Base-by-base conservation (phyloP, 2,113 vertebrate genomes). In the Holacanthus passer region DNA sequence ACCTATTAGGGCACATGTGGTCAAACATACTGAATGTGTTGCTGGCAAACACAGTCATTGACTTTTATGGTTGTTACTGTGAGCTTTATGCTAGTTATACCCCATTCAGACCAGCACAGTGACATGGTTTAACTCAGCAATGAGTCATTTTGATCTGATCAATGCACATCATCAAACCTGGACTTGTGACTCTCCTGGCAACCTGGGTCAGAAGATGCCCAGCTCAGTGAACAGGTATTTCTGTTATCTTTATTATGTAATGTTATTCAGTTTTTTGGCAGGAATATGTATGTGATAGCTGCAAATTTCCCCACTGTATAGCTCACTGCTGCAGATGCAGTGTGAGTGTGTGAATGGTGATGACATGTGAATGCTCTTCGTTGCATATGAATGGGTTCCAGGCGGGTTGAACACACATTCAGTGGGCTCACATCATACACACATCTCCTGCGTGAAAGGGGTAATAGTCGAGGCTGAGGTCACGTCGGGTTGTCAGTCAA, bases 391-490 rank as follows among this genome's bases (percentile, higher is more conserved):
- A 81, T 71, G 16, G 20, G 29, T 56, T 75, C 62, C 32, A 58
- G 45, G 63, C 45, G 29, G 22, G 50, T 83, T 67, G 20, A 73
- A 66, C 31, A 47, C 29, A 20, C 58, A 58, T 48, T 67, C 48
- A 47, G 37, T 45, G 11, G 7, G 48, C 27, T 45, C 24, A 5
- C 22, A 67, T 66, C 68, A 52, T 48, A 14, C 67, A 70, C 58
- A 22, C 71, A 39, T 59, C 81, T 85, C 37, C 65, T 81, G 65
- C 59, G 9, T 78, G 50, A 87, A 79, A 73, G 32, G 41, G 37
- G 37, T 84, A 31, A 24, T 84, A 80, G 70, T 89, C 65, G 68
- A 56, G 75, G 32, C 90, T 90, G 89, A 92, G 73, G 89, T 92
- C 87, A 92, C 56, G 81, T 81, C 24, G 76, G 59, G 45, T 76